Conservation (phyloP, 2,797 vertebrate genomes). For the Onychomys arenicola region DNA sequence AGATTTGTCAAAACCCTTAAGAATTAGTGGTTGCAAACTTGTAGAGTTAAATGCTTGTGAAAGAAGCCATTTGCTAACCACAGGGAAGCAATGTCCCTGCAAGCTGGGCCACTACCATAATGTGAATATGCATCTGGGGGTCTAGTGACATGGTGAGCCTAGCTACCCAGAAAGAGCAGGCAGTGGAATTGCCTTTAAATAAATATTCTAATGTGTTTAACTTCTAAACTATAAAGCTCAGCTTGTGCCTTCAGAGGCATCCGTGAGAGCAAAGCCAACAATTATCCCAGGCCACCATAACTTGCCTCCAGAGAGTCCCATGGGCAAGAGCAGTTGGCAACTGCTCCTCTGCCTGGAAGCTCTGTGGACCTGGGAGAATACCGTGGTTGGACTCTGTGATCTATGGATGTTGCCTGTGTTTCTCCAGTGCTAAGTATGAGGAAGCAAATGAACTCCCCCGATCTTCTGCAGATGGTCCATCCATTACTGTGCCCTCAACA, state of each 20-base stretch:
- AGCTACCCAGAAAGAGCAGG: constrained; percentile 72
- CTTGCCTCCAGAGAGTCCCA: background rate
- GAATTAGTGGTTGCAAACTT: constrained; percentile 81
- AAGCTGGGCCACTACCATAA: background rate
- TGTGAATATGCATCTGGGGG: constrained; percentile 53
- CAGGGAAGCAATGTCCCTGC: constrained; percentile 31
- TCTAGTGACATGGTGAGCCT: constrained; percentile 48
- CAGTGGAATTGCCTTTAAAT: constrained; percentile 76
- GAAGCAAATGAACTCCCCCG: background rate
- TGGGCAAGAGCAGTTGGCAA: no score
- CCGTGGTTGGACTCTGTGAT: background rate
- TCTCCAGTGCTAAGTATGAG: background rate
- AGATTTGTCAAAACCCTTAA: constrained; percentile 85
- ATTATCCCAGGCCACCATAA: background rate
- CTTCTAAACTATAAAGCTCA: constrained; percentile 61
- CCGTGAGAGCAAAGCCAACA: background rate
- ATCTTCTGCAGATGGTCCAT: background rate
- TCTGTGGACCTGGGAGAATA: background rate
- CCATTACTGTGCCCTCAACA: background rate
- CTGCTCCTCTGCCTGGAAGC: background rate
- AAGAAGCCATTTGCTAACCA: constrained; percentile 67
- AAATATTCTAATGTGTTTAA: constrained; percentile 66
- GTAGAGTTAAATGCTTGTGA: constrained; percentile 68
- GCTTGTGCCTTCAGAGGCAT: background rate
- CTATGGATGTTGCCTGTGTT: background rate